Evolutionary conservation across 2,113 vertebrate species (phyloP), one percentile per base, ranked within the genome.

Genomic region (Elanus axillaris): DNA sequence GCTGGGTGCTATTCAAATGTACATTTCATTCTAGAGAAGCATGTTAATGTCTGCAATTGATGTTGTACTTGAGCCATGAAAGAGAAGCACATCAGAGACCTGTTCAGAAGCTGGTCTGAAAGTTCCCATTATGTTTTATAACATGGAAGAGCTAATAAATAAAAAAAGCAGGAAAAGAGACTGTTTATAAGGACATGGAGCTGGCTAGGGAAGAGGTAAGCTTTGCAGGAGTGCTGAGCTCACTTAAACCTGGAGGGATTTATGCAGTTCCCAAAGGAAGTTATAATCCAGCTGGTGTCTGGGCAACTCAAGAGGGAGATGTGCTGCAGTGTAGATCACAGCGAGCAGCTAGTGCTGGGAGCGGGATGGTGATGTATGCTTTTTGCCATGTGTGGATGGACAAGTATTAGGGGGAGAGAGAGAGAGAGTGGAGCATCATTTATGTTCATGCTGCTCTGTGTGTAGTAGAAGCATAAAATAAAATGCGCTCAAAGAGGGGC

Each of bases 21-120:
- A 97, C 96, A 96, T 97, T 96, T 95, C 79, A 84, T 93, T 83
- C 83, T 94, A 86, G 92, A 97, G 71, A 94, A 96, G 97, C 97
- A 97, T 98, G 97, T 96, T 96, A 83, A 94, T 95, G 91, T 97
- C 94, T 96, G 86, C 60, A 0, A 96, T 96, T 95, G 84, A 93
- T 83, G 63, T 92, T 97, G 95, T 97, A 96, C 83, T 92, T 93
- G 94, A 97, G 94, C 96, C 94, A 93, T 93, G 94, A 94, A 91
- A 94, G 90, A 95, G 63, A 97, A 96, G 80, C 9, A 81, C 90
- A 96, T 94, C 86, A 77, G 82, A 95, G 92, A 91, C 78, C 75
- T 73, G 80, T 93, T 94, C 80, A 79, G 94, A 97, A 95, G 68
- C 82, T 76, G 76, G 27, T 94, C 88, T 93, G 92, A 94, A 93